Base-by-base conservation (phyloP, 1,140 invertebrate species). In the Brachionus rubens region DNA sequence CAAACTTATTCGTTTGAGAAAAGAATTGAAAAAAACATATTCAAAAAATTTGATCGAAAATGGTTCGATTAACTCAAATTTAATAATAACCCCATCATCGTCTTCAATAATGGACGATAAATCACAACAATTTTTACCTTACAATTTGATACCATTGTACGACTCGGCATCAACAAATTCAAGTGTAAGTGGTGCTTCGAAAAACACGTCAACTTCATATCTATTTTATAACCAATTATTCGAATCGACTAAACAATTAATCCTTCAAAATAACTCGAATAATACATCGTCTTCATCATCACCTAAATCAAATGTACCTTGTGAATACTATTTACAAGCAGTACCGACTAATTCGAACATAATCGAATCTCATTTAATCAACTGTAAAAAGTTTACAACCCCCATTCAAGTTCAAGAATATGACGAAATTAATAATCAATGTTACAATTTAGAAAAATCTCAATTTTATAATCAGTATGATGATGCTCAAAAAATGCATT, bases 161-260 rank as follows among this genome's bases (percentile, higher is more conserved):
- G 59, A 65, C 36, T 65, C 59, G 36, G 59, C 59, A 2, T 65
- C 54, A 16, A 59, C 9, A 6, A 59, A 36, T 28, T 59, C 59
- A 24, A 59, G 24, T 28, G 36, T 65, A 16, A 43, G 33, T 36
- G 36, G 28, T n/a, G 28, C 56, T 0, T 65, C 59, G 7, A 65
- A 65, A 43, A 43, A 41, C 36, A 65, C 59, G 0, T 65, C 59
- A 6, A 43, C 36, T 14, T 65, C 59, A 14, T 65, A 43, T 41
- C 41, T 65, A 41, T 65, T 65, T 24, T 65, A 65, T 36, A 65
- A 65, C n/a, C 59, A 65, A 41, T 26, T 65, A 28, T 65, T 65
- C 59, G 59, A 65, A 41, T 65, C 59, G 40, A 65, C 59, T 41
- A 41, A 43, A 14, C 59, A 65, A 0, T 43, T 65, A n/a, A 43